Conservation (phyloP, 2,113 vertebrate genomes). For the Anseranas semipalmata region DNA sequence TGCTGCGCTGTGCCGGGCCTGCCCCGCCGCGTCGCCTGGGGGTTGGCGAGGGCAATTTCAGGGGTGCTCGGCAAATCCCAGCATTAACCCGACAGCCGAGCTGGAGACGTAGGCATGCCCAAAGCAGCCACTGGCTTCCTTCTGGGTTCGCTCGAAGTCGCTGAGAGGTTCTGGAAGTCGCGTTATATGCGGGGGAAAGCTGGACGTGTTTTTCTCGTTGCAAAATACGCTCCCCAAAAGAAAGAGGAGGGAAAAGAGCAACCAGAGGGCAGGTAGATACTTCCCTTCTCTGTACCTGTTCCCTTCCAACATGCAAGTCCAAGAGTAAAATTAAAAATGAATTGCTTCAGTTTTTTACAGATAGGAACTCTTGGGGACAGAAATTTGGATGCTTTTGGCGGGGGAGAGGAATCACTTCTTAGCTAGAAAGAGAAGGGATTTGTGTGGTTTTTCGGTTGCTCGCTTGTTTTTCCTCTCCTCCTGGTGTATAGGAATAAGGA, state of each 20-base stretch:
- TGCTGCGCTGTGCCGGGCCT: too few relatives aligned
- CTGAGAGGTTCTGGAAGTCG: accelerated
- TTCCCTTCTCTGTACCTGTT: not conserved
- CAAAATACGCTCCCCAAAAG: not conserved
- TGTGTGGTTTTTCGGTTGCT: not conserved
- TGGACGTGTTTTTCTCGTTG: accelerated
- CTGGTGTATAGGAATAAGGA: not conserved
- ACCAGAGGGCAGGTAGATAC: accelerated
- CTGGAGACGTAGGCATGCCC: accelerated
- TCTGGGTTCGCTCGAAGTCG: accelerated
- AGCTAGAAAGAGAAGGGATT: not conserved
- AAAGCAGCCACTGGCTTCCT: accelerated
- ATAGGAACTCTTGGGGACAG: not conserved
- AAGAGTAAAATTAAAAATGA: not conserved
- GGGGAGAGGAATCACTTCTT: not conserved
- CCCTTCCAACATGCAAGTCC: not conserved
- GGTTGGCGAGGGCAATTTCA: not conserved
- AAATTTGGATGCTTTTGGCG: not conserved
- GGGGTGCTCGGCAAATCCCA: accelerated
- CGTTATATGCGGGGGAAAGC: not conserved
- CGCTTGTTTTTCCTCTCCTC: not conserved
- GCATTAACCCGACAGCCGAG: accelerated
- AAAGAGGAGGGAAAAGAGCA: accelerated
- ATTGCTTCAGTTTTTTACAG: not conserved
- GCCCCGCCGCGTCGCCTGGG: too few relatives aligned